phyloP scores from a whole-genome alignment of 2,113 vertebrate species.

The Microtus pennsylvanicus region DNA sequence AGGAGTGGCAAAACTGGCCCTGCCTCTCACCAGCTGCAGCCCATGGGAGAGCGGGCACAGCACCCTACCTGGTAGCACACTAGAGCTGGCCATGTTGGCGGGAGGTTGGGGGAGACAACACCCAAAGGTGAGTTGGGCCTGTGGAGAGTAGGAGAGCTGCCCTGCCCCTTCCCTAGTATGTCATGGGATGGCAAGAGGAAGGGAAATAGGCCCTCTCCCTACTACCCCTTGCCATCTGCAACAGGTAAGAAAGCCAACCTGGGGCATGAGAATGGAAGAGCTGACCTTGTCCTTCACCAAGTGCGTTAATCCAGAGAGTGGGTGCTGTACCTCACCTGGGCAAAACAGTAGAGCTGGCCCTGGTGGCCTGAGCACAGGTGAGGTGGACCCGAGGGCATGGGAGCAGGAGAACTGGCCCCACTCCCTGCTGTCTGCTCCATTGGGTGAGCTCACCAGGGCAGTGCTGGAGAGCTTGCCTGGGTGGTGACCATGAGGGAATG shows the following conservation, averaged over 20 bases:
- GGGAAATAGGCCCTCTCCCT: background rate
- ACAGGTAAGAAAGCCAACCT: background rate
- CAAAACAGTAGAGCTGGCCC: background rate
- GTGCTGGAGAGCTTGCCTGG: background rate
- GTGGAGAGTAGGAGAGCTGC: background rate
- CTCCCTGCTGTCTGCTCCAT: background rate
- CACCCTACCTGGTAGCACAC: background rate
- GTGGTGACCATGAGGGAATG: background rate
- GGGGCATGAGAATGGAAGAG: background rate
- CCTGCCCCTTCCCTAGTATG: background rate
- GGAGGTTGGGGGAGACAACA: background rate
- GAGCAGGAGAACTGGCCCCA: background rate
- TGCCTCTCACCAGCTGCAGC: background rate
- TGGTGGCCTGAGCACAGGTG: background rate
- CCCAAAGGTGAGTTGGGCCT: background rate
- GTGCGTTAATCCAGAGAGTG: background rate
- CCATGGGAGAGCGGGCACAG: background rate
- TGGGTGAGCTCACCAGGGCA: background rate
- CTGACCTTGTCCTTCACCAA: background rate
- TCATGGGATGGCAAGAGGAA: background rate
- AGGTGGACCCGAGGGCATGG: background rate
- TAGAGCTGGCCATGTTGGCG: background rate
- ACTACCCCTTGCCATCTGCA: background rate
- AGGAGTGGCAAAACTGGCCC: background rate
- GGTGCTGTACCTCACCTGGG: background rate